phyloP scores from a whole-genome alignment of 2,797 vertebrate genomes.

The Chaetophractus vellerosus region DNA sequence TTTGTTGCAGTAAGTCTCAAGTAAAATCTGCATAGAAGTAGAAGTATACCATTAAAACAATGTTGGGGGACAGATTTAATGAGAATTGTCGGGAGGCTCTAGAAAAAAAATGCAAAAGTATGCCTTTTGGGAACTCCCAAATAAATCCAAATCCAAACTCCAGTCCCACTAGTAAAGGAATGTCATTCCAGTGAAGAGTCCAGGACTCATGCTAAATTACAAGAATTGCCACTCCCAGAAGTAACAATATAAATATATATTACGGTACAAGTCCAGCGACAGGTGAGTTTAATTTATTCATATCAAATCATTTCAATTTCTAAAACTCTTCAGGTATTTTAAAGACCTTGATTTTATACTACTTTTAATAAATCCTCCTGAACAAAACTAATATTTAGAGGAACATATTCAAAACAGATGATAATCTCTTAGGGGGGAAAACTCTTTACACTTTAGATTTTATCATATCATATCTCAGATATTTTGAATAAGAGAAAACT shows the following conservation, averaged over 20 bases:
- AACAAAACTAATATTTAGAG: conserved; percentile 31
- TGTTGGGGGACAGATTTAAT: conserved; percentile 21
- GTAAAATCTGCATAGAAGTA: not conserved
- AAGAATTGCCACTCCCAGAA: not conserved
- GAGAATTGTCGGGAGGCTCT: not conserved
- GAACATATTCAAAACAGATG: conserved; percentile 1
- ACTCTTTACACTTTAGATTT: not conserved
- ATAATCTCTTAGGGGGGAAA: not conserved
- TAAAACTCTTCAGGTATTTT: conserved; percentile 37
- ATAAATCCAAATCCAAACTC: conserved; percentile 54
- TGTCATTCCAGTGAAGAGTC: not conserved
- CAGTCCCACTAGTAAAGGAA: not conserved
- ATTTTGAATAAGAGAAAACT: not conserved
- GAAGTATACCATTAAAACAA: conserved; percentile 6
- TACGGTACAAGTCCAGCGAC: not conserved
- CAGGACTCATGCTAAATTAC: not conserved
- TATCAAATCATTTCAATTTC: conserved; percentile 19
- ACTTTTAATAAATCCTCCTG: conserved; percentile 17
- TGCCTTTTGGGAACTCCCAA: not conserved
- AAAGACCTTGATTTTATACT: not conserved
- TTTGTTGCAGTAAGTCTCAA: not conserved
- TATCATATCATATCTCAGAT: not conserved
- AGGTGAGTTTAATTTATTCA: conserved; percentile 4
- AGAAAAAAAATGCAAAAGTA: not conserved
- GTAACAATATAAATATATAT: not conserved